Evolutionary conservation across 1,140 invertebrate species (phyloP).

Genomic region (Batillaria attramentaria): DNA sequence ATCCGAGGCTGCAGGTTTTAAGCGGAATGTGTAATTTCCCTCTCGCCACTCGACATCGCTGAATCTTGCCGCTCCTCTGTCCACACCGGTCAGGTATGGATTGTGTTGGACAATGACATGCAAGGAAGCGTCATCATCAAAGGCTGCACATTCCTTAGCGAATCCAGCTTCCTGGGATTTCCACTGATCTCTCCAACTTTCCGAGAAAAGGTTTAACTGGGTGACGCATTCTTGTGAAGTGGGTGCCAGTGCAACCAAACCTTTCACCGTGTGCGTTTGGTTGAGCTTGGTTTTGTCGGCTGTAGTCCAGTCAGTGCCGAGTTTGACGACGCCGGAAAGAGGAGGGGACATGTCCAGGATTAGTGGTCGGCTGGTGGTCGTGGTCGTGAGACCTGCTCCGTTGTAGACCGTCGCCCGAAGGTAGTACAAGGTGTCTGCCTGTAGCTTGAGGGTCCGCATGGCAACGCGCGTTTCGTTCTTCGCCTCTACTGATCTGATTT

Average conservation of each 20-base stretch:
- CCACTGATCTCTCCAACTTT: neutral
- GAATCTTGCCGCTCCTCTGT: neutral
- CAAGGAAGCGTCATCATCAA: neutral
- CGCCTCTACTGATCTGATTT: neutral
- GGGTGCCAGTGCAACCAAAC: neutral
- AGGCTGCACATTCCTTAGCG: neutral
- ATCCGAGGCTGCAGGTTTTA: neutral
- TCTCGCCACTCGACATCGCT: neutral
- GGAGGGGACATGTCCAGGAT: conserved; percentile 23
- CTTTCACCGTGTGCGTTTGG: neutral
- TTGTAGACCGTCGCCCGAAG: conserved; percentile 18
- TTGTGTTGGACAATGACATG: conserved; percentile 12
- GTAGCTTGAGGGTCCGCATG: conserved; percentile 2
- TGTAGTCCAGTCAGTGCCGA: conserved; percentile 12
- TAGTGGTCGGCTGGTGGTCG: conserved; percentile 1
- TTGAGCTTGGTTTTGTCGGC: neutral
- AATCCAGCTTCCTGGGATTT: neutral
- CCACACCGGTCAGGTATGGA: conserved; percentile 1
- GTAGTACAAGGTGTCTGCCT: conserved; percentile 4
- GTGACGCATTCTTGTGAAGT: neutral
- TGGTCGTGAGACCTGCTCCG: conserved; percentile 23
- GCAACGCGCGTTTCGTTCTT: conserved; percentile 1
- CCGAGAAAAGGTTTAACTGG: neutral
- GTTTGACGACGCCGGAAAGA: neutral
- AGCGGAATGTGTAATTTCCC: neutral